These are phyloP conservation scores for Bagarius yarrelli DNA, from an alignment of 2,113 vertebrate species.

Conservation along the genomic window DNA sequence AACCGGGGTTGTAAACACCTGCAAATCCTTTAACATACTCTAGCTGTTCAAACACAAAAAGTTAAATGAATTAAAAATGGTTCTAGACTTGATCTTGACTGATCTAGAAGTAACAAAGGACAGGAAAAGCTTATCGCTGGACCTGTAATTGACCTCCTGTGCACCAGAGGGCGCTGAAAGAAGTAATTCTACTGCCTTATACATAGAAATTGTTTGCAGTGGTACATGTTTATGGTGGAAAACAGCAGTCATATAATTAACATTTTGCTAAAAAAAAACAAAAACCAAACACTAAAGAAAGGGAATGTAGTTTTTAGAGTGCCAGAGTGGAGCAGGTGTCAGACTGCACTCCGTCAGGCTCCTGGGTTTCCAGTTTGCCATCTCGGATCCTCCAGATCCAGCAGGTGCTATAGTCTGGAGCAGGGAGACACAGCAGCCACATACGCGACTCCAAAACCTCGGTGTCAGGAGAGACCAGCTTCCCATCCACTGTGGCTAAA, in stretches of 20 bases:
- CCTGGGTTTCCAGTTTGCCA: conserved; percentile 75
- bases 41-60: not conserved
- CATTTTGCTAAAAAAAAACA: not conserved
- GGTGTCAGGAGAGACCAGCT: conserved; percentile 75
- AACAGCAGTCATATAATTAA: not conserved
- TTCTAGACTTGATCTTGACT: not conserved
- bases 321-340: conserved; percentile 37
- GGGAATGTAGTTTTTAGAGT: conserved; percentile 25
- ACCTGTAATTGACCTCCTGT: not conserved
- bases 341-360: conserved; percentile 39
- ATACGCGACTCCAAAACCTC: conserved; percentile 80
- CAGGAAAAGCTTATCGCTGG: not conserved
- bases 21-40: not conserved
- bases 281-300: not conserved
- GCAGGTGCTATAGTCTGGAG: conserved; percentile 76
- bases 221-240: not conserved
- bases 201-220: no score
- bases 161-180: not conserved
- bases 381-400: conserved; percentile 88
- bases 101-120: not conserved
- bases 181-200: not conserved
- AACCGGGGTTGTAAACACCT: not conserved
- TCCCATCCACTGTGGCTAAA: conserved; percentile 86
- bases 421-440: conserved; percentile 83
- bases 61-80: not conserved